phyloP scores from a whole-genome alignment of 92 coral and sea anemone species.

The Pocillopora grandis region DNA sequence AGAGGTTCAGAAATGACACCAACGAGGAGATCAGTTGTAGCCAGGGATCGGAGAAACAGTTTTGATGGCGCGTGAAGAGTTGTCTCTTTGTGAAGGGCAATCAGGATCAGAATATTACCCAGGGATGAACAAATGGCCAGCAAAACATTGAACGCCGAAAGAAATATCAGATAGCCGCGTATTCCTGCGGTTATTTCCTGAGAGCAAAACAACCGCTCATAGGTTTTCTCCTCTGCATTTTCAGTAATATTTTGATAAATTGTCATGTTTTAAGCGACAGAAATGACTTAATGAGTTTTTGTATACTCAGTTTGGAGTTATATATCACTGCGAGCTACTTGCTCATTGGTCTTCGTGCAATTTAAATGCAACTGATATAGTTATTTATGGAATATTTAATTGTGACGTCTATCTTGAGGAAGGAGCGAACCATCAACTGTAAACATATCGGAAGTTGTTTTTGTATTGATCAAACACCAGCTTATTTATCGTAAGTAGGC shows the following conservation, averaged over 20 bases:
- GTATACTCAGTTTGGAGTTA: too few species aligned
- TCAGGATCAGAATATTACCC: constrained; percentile 21
- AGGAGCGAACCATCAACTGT: too few species aligned
- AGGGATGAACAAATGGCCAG: constrained; percentile 4
- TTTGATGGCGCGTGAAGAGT: constrained; percentile 39
- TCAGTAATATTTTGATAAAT: neutral
- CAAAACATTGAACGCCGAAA: neutral
- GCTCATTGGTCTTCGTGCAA: too few species aligned
- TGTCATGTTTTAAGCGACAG: too few species aligned
- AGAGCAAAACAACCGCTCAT: neutral
- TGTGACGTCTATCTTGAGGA: too few species aligned
- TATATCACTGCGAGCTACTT: too few species aligned
- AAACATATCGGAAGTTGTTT: too few species aligned
- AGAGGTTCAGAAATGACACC: constrained; percentile 24
- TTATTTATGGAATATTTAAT: too few species aligned
- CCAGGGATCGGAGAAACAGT: constrained; percentile 22
- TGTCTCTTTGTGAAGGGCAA: constrained; percentile 20
- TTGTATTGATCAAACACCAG: too few species aligned
- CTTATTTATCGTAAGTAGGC: too few species aligned
- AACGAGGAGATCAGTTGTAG: constrained; percentile 24
- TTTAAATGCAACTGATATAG: too few species aligned
- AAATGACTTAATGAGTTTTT: too few species aligned
- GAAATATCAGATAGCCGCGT: neutral
- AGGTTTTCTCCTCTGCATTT: neutral
- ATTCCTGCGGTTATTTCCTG: neutral